Evolutionary conservation across 92 coral and sea anemone species (phyloP), one percentile per base, ranked within the genome.

Genomic region (Nematostella vectensis): DNA sequence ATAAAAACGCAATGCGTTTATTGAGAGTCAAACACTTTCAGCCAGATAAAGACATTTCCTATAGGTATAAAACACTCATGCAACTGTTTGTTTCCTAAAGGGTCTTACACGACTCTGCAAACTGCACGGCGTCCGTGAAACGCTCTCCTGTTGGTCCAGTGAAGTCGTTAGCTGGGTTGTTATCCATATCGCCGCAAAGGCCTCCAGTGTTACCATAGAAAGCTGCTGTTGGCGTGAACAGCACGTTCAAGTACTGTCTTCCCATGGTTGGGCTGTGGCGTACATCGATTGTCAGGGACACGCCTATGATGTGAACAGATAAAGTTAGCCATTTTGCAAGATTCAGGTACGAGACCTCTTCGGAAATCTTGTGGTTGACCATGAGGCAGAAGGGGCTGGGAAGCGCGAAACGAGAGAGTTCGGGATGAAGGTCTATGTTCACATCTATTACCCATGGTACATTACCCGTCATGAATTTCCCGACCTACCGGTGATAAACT

Each of bases 41-140:
- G n/a, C n/a, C n/a, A n/a, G n/a, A n/a, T n/a, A n/a, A n/a, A n/a
- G n/a, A n/a, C n/a, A n/a, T n/a, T n/a, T n/a, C n/a, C n/a, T n/a
- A n/a, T n/a, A n/a, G n/a, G n/a, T n/a, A n/a, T n/a, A n/a, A n/a
- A n/a, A n/a, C n/a, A n/a, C n/a, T n/a, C n/a, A n/a, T n/a, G n/a
- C n/a, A n/a, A n/a, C n/a, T n/a, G n/a, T n/a, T n/a, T n/a, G n/a
- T n/a, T n/a, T n/a, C n/a, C n/a, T n/a, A n/a, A n/a, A n/a, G n/a
- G n/a, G n/a, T 53, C 89, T 77, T 77, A 82, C 89, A 82, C n/a
- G 89, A 71, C 8, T 83, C 79, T 2, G 81, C 80, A 39, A 83
- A 83, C 47, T 55, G 25, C 6, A 72, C 48, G 8, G 85, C 77
- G 27, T 83, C 74, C 0, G 51, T 53, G 68, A 55, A 83, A 16